These are phyloP conservation scores for Drosophila mayaguana DNA, from an alignment of 2,888 invertebrate genomes.

Conservation along the genomic window DNA sequence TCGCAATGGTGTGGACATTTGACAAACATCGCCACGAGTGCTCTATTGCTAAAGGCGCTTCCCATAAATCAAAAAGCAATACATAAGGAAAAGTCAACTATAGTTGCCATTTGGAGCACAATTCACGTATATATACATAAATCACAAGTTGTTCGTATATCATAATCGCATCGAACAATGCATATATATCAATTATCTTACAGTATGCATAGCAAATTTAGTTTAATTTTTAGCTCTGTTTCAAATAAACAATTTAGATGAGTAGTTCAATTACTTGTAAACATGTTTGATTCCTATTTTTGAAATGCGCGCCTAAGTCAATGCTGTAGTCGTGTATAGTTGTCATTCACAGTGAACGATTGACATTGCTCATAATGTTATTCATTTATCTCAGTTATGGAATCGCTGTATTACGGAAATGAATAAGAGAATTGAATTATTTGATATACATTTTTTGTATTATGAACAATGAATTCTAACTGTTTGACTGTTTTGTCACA, in stretches of 20 bases:
- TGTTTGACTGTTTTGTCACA: neutral
- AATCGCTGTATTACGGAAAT: neutral
- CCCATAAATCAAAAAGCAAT: slow-evolving; percentile 29
- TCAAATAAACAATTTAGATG: slow-evolving; percentile 26
- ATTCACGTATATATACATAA: neutral
- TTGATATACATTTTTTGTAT: neutral
- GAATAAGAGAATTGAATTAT: neutral
- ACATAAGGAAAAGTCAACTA: slow-evolving; percentile 9
- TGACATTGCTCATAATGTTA: neutral
- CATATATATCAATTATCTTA: slow-evolving; percentile 31
- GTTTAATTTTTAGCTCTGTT: slow-evolving; percentile 40
- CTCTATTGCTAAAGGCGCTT: slow-evolving; percentile 82
- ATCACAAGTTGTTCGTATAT: slow-evolving; percentile 31
- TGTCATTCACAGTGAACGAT: slow-evolving; percentile 20
- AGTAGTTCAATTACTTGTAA: neutral
- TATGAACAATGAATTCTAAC: neutral
- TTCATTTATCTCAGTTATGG: neutral
- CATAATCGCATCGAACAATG: slow-evolving; percentile 37
- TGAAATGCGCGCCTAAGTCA: neutral
- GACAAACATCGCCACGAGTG: slow-evolving; percentile 85
- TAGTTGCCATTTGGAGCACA: slow-evolving; percentile 17
- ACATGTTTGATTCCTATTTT: neutral
- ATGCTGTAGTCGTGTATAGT: neutral
- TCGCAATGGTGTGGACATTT: slow-evolving; percentile 83
- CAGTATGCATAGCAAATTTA: slow-evolving; percentile 37